Evolutionary conservation across 2,888 invertebrate genomes (phyloP), one percentile per base, ranked within the genome.

Genomic region (Villa cingulata): DNA sequence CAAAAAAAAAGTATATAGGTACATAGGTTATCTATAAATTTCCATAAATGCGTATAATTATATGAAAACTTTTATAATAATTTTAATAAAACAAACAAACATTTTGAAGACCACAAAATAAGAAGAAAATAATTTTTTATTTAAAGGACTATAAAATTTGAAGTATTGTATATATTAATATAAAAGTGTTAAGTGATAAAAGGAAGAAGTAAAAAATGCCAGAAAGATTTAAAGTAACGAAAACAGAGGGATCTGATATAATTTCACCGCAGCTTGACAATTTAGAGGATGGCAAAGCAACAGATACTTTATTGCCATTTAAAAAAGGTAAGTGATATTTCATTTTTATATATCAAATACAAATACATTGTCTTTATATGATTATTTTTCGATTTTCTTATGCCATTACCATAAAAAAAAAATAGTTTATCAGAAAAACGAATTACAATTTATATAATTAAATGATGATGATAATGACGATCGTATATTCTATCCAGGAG

Each of bases 161-260:
- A n/a, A n/a, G n/a, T n/a, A n/a, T n/a, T n/a, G n/a, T n/a, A n/a
- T n/a, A n/a, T n/a, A n/a, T n/a, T n/a, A n/a, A n/a, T n/a, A n/a
- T n/a, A 2, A 4, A 16, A 37, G 27, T 27, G 27, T 27, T 9
- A 27, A 27, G 10, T 9, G 10, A 2, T 1, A 37, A 36, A 18
- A 36, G 37, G 7, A 20, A 36, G 5, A 43, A n/a, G 37, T 10
- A 16, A n/a, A 48, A 43, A 50, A 52, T 52, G 52, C 52, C 52
- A 37, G 49, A 52, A 17, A 34, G 52, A 16, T 52, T 52, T 39
- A 49, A 52, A 44, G 52, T 52, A 36, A 52, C 52, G 18, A 52
- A 48, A 45, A 44, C 52, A 15, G 52, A 52, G 34, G 29, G 29
- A 32, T 9, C 29, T 16, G 43, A 38, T 16, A 20, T 18, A 29